These are phyloP conservation scores for Laodelphax striatellus DNA, from an alignment of 1,140 invertebrate species.

Conservation along the genomic window DNA sequence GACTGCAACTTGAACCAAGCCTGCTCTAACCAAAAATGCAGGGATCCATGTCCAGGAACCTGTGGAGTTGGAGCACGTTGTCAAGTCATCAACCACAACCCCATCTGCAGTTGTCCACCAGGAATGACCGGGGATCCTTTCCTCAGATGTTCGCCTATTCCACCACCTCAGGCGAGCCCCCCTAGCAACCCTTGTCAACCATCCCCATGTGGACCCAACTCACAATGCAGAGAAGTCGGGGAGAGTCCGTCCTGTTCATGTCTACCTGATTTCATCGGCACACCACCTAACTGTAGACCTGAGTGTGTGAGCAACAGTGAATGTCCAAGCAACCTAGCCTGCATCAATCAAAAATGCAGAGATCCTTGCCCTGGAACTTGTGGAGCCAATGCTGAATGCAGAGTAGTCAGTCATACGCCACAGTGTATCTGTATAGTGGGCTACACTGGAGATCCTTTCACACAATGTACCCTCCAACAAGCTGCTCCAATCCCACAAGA, in stretches of 20 bases:
- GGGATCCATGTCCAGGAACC: constrained; percentile 55
- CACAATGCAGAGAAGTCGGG: constrained; percentile 42
- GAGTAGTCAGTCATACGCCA: constrained; percentile 48
- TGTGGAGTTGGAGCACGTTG: constrained; percentile 53
- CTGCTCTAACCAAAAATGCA: constrained; percentile 57
- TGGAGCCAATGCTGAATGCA: constrained; percentile 37
- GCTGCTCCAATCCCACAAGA: constrained; percentile 21
- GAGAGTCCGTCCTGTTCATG: constrained; percentile 48
- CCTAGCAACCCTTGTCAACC: constrained; percentile 48
- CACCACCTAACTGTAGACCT: constrained; percentile 38
- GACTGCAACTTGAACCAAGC: constrained; percentile 53
- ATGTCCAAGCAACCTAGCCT: constrained; percentile 44
- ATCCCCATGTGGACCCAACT: constrained; percentile 59
- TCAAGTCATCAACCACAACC: constrained; percentile 52
- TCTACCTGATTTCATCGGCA: constrained; percentile 33
- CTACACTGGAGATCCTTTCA: constrained; percentile 39
- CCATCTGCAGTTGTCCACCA: constrained; percentile 51
- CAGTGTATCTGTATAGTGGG: constrained; percentile 48
- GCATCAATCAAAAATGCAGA: constrained; percentile 45
- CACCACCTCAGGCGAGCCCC: constrained; percentile 3
- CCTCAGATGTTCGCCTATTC: constrained; percentile 40
- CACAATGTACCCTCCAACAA: constrained; percentile 29
- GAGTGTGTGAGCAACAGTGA: constrained; percentile 43
- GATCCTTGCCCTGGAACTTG: constrained; percentile 49
- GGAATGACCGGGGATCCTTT: constrained; percentile 62